Percentiles rank a stretch among this genome's conserved stretches.
Evolutionary conservation across 2,797 vertebrate species (phyloP).

Genomic region (Chelidonichthys spinosus): DNA sequence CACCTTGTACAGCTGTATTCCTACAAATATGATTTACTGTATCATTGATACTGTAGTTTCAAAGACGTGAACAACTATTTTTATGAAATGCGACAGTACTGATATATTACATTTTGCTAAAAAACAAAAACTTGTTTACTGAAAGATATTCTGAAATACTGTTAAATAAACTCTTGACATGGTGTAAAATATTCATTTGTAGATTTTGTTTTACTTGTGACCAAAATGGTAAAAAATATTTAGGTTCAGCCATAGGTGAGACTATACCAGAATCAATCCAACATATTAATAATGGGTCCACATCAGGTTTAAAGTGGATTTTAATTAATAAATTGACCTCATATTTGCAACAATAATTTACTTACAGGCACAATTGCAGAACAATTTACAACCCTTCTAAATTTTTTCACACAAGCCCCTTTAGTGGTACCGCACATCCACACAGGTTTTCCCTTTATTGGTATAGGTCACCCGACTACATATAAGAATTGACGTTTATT

Average conservation of each 20-base stretch:
- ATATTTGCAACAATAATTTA: slow-evolving; percentile 14
- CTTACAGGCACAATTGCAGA: slow-evolving; percentile 24
- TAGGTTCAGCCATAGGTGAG: no score
- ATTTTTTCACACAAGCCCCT: not conserved
- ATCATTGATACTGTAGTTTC: slow-evolving; percentile 99
- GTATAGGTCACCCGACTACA: not conserved
- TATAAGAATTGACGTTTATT: not conserved
- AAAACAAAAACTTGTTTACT: slow-evolving; percentile 98
- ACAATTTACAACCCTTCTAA: slow-evolving; percentile 1
- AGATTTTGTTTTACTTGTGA: slow-evolving; percentile 29
- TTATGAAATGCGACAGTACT: slow-evolving; percentile 99
- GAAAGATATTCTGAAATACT: slow-evolving; percentile 99
- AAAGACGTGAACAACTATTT: slow-evolving; percentile 99
- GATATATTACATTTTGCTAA: slow-evolving; percentile 99
- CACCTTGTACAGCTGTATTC: slow-evolving; percentile 99
- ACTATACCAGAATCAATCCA: not conserved
- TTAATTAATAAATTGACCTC: slow-evolving; percentile 46
- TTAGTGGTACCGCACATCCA: not conserved
- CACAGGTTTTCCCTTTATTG: not conserved
- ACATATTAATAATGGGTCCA: not conserved
- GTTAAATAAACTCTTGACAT: slow-evolving; percentile 99
- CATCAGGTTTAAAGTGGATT: slow-evolving; percentile 27
- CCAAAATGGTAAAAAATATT: not conserved
- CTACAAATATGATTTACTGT: slow-evolving; percentile 99
- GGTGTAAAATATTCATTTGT: slow-evolving; percentile 80